These are phyloP conservation scores for Rotaria macrura DNA, from an alignment of 2,888 invertebrate species.

Conservation along the genomic window DNA sequence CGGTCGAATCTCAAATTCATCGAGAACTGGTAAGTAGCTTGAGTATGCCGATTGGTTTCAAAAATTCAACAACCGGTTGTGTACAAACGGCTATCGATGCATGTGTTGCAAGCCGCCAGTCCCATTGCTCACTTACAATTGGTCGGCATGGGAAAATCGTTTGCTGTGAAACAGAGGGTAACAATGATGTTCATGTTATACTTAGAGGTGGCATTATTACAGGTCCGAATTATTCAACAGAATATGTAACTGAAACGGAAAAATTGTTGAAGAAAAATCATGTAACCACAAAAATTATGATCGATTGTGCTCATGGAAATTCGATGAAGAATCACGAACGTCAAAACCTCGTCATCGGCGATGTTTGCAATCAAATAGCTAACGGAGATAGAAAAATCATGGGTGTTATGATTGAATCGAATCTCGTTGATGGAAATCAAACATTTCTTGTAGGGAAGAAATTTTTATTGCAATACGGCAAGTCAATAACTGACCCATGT, in stretches of 20 bases:
- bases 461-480: neutral
- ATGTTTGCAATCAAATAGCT: neutral
- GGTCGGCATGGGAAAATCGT: neutral
- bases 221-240: neutral
- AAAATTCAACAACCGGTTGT: neutral
- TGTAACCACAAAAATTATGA: neutral
- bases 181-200: neutral
- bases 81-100: neutral
- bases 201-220: neutral
- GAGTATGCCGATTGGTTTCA: neutral
- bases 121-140: neutral
- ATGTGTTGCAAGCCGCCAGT: neutral
- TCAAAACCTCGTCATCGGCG: neutral
- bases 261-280: neutral
- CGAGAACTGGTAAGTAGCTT: constrained; percentile 5
- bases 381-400: neutral
- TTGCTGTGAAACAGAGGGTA: neutral
- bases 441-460: neutral
- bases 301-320: neutral
- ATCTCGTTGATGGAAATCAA: neutral
- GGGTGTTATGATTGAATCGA: neutral
- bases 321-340: neutral
- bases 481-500: neutral
- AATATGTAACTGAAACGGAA: neutral
- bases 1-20: neutral